Evolutionary conservation across 2,888 invertebrate species (phyloP), one percentile per base, ranked within the genome.

Genomic region (Netelia fuscicornis): DNA sequence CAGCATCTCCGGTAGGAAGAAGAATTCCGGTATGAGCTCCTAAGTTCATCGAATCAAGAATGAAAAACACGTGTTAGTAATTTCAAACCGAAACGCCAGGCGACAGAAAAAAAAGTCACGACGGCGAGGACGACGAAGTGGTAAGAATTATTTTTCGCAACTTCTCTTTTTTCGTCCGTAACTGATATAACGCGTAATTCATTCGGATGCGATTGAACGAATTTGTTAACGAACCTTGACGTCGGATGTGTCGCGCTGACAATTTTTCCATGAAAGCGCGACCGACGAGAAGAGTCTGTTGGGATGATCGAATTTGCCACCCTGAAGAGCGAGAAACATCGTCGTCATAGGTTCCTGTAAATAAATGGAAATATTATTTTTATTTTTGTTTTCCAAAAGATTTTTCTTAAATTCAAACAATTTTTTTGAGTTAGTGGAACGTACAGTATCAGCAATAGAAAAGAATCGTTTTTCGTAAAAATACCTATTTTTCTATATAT

Each of bases 1-100:
- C 92, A 99, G 97, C 98, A 99, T 99, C 95, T 99, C 99, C 11
- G 99, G 99, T 87, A 99, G 95, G 95, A 99, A 99, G 95, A 98
- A 99, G 94, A 99, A 97, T 94, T 99, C 99, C 0, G 99, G 99
- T 90, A 99, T 98, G 89, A 99, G 95, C 94, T 99, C 99, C 97
- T 98, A 94, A 13, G 23, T 62, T 25, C 9, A 44, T 68, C 54
- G 11, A 89, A 90, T 87, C 81, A 78, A 86, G 83, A 85, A 81
- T 42, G 77, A 82, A 30, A 79, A 83, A 64, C 23, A 62, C 11
- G 20, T 52, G 54, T 71, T 11, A 65, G 17, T 64, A 11, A 48
- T 67, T 77, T 52, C 20, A 13, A 9, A 52, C 37, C 30, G 25
- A 48, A 62, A 75, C 25, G 11, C 37, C 17, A 48, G 2, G 58